Conservation (phyloP, 2,888 invertebrate species). For the Drosophila testacea region DNA sequence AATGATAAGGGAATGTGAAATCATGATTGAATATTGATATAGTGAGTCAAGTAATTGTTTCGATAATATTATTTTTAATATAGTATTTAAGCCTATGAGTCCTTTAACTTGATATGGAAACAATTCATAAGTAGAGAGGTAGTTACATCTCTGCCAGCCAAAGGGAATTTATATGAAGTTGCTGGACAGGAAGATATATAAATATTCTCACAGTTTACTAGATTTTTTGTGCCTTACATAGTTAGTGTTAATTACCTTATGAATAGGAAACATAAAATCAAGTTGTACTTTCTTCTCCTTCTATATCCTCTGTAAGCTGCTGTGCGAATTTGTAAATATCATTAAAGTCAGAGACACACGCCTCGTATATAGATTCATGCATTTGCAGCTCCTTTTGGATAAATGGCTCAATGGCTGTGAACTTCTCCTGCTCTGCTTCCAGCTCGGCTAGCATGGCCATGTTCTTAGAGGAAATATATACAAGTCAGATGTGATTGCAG, state of each 20-base stretch:
- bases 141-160: no score
- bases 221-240: neutral
- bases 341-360: constrained; percentile 36
- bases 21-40: neutral
- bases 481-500: neutral
- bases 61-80: no score
- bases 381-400: constrained; percentile 47
- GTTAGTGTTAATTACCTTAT: neutral
- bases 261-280: neutral
- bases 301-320: constrained; percentile 6
- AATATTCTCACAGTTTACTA: neutral
- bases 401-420: constrained; percentile 37
- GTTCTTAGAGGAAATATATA: constrained; percentile 46
- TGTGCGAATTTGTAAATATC: constrained; percentile 38
- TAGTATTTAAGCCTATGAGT: no score
- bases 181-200: neutral
- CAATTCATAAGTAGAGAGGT: no score
- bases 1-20: neutral
- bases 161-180: no score
- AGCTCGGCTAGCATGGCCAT: constrained; percentile 61
- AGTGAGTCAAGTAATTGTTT: neutral
- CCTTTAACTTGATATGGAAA: no score
- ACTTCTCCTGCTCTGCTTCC: constrained; percentile 52
- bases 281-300: neutral
- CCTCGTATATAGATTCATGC: constrained; percentile 43